phyloP scores from a whole-genome alignment of 2,797 vertebrate genomes.

The Prionace glauca region DNA sequence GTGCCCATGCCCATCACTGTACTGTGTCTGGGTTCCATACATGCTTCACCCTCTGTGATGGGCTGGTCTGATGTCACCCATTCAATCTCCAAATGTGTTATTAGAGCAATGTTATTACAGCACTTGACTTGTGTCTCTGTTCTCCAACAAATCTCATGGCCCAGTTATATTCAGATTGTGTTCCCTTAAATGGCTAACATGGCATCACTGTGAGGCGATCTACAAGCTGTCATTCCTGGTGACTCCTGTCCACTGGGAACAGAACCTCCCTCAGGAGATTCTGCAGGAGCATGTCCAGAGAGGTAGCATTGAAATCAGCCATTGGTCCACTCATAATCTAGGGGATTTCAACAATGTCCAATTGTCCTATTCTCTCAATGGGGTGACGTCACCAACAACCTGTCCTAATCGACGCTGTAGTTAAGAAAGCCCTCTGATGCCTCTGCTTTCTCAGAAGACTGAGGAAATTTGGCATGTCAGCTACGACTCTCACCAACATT shows the following conservation, averaged over 20 bases:
- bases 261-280: neutral
- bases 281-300: neutral
- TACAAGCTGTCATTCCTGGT: neutral
- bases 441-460: too few species aligned
- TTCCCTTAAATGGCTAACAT: neutral
- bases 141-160: neutral
- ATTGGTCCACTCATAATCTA: neutral
- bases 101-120: too few species aligned
- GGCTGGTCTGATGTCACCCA: neutral
- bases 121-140: neutral
- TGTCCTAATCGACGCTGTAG: too few species aligned
- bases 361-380: too few species aligned
- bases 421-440: too few species aligned
- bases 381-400: too few species aligned
- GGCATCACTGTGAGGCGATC: neutral
- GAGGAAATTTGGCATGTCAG: too few species aligned
- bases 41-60: neutral
- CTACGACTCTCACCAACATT: too few species aligned
- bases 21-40: neutral
- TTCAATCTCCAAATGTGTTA: neutral
- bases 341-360: too few species aligned
- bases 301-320: neutral
- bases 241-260: neutral
- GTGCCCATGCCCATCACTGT: neutral
- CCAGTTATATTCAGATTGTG: neutral